Base-by-base conservation (phyloP, 1,140 invertebrate genomes). In the Onthophagus taurus region DNA sequence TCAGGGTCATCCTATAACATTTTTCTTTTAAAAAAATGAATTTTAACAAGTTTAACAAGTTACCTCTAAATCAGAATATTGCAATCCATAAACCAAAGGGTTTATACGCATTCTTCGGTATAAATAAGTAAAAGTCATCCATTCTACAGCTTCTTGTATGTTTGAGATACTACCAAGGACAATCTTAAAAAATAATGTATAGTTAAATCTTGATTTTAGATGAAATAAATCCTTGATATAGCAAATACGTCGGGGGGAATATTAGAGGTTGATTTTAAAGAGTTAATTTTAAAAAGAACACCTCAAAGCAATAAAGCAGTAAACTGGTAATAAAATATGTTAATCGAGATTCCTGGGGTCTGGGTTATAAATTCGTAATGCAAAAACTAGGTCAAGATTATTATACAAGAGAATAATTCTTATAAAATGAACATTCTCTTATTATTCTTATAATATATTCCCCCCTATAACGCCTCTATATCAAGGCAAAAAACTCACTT, bases 81-180 rank as follows among this genome's bases (percentile, higher is more conserved):
- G 53, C 29, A 65, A 44, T n/a, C 63, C 60, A 36, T 65, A 66
- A 0, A 81, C 85, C 53, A 87, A 77, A 12, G 91, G 92, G 75
- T 99, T 99, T 35, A 85, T 79, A 50, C 80, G 76, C 83, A 98
- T 97, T 54, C 97, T 75, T 1, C 97, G 86, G 69, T 84, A 95
- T 2, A 98, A 67, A 65, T 99, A 99, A 0, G 94, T 97, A 56
- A 97, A 99, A 58, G 89, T 93, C 1, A 99, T 65, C 97, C 97
- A 99, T 63, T 92, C 83, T 1, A 98, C 85, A 1, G 92, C 97
- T 71, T 99, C 97, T 30, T 89, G 80, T 4, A 99, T 76, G 60
- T 91, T 99, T 2, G 87, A 83, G 29, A 99, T 90, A 14, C 92
- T 98, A 6, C 96, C 95, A 5, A 97, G 67, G 3, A 87, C 79